phyloP scores from a whole-genome alignment of 2,797 vertebrate genomes.

The Platyrinchus mystaceus region DNA sequence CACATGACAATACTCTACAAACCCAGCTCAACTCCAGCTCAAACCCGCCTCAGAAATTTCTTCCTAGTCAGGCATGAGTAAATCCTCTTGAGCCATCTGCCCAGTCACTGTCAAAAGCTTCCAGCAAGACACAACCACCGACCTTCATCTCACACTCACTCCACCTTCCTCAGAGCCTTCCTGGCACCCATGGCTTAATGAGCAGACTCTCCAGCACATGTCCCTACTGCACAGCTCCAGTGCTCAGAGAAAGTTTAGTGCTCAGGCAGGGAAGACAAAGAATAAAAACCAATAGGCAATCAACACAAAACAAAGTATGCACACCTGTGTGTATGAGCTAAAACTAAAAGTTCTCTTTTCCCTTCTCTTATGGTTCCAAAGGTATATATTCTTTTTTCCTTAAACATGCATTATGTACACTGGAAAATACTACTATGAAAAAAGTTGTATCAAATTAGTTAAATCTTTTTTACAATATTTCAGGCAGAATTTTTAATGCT shows the following conservation, averaged over 20 bases:
- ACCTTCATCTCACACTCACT: neutral
- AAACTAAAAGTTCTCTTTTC: neutral
- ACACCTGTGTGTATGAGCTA: neutral
- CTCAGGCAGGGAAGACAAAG: neutral
- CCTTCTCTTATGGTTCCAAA: neutral
- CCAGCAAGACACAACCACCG: neutral
- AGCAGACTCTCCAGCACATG: neutral
- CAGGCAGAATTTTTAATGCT: neutral
- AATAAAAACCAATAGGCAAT: neutral
- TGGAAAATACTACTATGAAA: neutral
- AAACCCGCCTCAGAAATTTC: neutral
- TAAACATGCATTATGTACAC: neutral
- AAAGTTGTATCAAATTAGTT: neutral
- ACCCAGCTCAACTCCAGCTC: neutral
- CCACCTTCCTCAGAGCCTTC: neutral
- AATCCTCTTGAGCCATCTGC: neutral
- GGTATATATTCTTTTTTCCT: neutral
- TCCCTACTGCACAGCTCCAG: neutral
- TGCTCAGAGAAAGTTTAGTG: neutral
- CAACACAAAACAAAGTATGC: neutral
- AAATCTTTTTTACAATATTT: neutral
- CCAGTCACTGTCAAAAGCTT: neutral
- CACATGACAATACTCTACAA: neutral
- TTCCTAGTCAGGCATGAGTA: neutral
- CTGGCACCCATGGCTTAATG: fast-evolving